Conservation (phyloP, 2,797 vertebrate species). For the Rhynchonycteris naso region DNA sequence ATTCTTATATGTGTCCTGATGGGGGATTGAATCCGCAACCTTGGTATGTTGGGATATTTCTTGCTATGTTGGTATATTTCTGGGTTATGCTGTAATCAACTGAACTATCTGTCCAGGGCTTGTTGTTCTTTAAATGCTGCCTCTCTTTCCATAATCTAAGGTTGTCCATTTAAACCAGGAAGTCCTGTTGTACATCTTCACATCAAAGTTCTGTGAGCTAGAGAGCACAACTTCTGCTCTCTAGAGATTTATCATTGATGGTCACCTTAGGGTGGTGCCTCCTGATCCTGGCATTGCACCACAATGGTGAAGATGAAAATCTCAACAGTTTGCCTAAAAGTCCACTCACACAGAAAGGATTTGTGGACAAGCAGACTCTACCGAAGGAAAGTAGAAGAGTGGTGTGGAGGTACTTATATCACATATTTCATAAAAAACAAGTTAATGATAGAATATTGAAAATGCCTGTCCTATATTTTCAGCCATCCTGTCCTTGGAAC, state of each 20-base stretch:
- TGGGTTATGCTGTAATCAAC: too few relatives aligned
- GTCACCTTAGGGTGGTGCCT: background rate
- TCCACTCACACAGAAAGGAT: background rate
- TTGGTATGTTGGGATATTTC: too few relatives aligned
- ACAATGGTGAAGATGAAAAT: background rate
- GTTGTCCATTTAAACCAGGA: background rate
- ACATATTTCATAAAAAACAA: background rate
- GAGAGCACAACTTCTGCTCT: background rate
- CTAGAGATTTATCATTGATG: constrained; percentile 18
- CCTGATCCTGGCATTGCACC: background rate
- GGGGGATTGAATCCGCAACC: too few relatives aligned
- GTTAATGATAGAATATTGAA: background rate
- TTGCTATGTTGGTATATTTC: too few relatives aligned
- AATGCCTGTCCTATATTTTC: background rate
- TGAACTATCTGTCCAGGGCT: too few relatives aligned
- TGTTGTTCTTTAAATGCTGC: background rate
- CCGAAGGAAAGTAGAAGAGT: background rate
- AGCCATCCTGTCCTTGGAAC: background rate
- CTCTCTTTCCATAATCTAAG: background rate
- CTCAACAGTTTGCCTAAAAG: background rate
- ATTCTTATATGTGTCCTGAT: too few relatives aligned
- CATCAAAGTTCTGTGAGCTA: background rate
- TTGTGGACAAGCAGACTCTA: background rate
- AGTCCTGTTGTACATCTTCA: background rate
- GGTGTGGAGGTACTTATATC: background rate